These are phyloP conservation scores for Acrossocheilus wenchowensis DNA, from an alignment of 2,797 vertebrate genomes.

Conservation along the genomic window DNA sequence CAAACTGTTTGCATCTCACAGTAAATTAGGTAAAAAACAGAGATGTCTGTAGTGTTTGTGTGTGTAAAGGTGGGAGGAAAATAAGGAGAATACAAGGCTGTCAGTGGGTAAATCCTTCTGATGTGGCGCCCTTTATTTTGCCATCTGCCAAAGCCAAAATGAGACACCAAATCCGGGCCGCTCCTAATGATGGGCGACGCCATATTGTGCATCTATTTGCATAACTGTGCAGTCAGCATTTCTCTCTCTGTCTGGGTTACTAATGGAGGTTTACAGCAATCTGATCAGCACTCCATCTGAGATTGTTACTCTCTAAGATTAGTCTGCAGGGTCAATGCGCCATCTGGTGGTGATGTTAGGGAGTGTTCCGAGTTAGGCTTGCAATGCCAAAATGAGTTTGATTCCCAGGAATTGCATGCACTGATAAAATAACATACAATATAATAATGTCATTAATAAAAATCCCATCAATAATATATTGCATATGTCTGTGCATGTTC, in stretches of 20 bases:
- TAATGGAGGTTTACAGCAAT: conserved; percentile 64
- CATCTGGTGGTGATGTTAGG: conserved; percentile 47
- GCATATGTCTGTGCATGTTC: background rate
- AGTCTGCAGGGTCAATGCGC: conserved; percentile 13
- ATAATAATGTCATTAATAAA: background rate
- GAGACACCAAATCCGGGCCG: conserved; percentile 59
- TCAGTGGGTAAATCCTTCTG: conserved; percentile 46
- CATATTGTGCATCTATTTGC: conserved; percentile 70
- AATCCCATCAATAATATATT: background rate
- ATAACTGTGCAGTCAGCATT: conserved; percentile 74
- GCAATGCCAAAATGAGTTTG: background rate
- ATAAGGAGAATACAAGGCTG: conserved; percentile 20
- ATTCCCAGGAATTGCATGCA: background rate
- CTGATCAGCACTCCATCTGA: conserved; percentile 54
- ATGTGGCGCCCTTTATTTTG: conserved; percentile 25
- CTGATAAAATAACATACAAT: background rate
- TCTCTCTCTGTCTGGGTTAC: conserved; percentile 61
- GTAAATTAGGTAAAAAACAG: conserved; percentile 8
- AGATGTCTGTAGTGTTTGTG: conserved; percentile 14
- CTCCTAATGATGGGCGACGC: conserved; percentile 63
- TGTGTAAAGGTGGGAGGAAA: conserved; percentile 45
- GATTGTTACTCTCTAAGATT: background rate
- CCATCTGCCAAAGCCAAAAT: conserved; percentile 10
- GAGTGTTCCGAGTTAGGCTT: background rate
- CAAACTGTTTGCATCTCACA: conserved; percentile 5